Evolutionary conservation across 1,140 invertebrate species (phyloP), one percentile per base, ranked within the genome.

Genomic region (Lepidurus arcticus): DNA sequence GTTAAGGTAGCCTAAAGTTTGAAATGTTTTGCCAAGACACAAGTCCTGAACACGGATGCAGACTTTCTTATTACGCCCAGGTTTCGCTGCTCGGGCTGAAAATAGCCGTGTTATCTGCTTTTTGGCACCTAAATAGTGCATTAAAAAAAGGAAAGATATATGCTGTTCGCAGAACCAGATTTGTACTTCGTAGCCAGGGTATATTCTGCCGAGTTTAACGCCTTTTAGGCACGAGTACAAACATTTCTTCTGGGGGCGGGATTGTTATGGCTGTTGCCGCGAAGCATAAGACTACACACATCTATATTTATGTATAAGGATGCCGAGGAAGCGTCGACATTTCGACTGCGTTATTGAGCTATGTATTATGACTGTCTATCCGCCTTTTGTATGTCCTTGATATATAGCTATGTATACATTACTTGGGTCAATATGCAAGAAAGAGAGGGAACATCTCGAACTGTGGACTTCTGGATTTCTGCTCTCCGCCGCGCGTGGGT

Each of bases 71-170:
- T 65, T 8, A 65, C 4, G 53, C 53, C 53, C 53, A 16, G 16
- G 16, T 65, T 65, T 13, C 53, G 8, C 9, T 65, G 53, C 53
- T 65, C 53, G 53, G 45, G 53, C 53, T 65, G 13, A 65, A 65
- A 65, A 65, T 65, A 65, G 53, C 53, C 13, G 21, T 7, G 13
- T 10, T 21, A 4, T 16, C 53, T 65, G 53, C 53, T 65, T 65
- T 65, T 65, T 65, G 53, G 53, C 53, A 65, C 53, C 34, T 65
- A 65, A 65, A 65, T 21, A 21, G 53, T 65, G 16, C 13, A 65
- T 65, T 65, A 65, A 13, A 21, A 65, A 65, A 65, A 21, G 4
- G 0, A 34, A 34, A 34, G 2, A n/a, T n/a, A n/a, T n/a, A n/a
- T 7, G 53, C 53, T 65, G 53, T 65, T 65, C 13, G 53, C 53